Percentiles rank a stretch among this genome's conserved stretches.
Conservation (phyloP, 2,888 invertebrate genomes). For the Eupithecia subumbrata region DNA sequence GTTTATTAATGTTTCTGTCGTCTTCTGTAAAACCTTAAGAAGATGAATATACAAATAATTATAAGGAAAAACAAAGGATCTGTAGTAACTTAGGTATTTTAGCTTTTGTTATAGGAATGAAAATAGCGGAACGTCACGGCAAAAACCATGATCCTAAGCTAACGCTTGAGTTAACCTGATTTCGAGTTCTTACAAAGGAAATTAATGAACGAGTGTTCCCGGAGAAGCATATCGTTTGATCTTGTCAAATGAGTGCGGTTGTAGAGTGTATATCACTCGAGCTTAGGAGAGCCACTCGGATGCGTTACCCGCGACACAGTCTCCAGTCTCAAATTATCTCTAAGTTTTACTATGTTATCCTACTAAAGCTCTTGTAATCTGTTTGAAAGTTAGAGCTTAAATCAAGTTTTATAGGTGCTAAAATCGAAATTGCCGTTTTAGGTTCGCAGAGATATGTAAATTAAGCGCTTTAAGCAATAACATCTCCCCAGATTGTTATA, state of each 20-base stretch:
- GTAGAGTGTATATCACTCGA: constrained; percentile 54
- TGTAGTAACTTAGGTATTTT: constrained; percentile 4
- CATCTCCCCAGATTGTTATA: constrained; percentile 39
- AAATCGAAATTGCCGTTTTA: constrained; percentile 47
- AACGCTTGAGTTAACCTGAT: constrained; percentile 32
- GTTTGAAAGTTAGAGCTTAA: constrained; percentile 45
- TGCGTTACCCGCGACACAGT: constrained; percentile 38
- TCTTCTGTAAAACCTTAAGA: neutral
- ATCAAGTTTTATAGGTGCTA: constrained; percentile 48
- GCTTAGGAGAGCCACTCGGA: constrained; percentile 54
- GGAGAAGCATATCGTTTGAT: constrained; percentile 58
- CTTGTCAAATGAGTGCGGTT: constrained; percentile 64
- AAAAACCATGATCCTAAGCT: constrained; percentile 12
- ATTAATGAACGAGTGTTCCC: constrained; percentile 40
- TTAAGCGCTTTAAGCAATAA: constrained; percentile 41
- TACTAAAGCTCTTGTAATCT: constrained; percentile 42
- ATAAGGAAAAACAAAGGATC: neutral
- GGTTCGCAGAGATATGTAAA: constrained; percentile 46
- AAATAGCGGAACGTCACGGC: constrained; percentile 15
- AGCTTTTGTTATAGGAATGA: constrained; percentile 10
- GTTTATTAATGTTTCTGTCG: constrained; percentile 3
- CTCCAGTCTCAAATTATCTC: constrained; percentile 38
- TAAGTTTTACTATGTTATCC: constrained; percentile 44
- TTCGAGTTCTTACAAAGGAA: constrained; percentile 39
- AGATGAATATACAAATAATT: neutral